Conservation (phyloP, 2,113 vertebrate genomes). For the Syngnathus typhle region DNA sequence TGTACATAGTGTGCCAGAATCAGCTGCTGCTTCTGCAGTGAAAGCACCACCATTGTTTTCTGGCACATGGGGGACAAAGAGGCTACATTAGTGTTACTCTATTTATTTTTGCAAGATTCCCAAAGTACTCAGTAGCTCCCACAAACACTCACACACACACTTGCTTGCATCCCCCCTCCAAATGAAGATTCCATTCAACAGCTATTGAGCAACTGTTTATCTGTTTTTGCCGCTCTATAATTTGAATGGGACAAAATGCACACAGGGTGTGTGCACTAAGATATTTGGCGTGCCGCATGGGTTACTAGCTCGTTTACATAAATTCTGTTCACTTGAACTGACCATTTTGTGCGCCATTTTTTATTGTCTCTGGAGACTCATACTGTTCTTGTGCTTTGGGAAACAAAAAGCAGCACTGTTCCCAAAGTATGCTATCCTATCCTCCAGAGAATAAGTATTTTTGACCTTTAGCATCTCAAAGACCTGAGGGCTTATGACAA, state of each 20-base stretch:
- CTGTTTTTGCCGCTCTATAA: not conserved
- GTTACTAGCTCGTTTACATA: not conserved
- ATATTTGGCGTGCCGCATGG: not conserved
- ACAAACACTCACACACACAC: constrained; percentile 7
- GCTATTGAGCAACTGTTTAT: not conserved
- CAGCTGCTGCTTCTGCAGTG: constrained; percentile 15
- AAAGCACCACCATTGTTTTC: constrained; percentile 16
- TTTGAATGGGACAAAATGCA: not conserved
- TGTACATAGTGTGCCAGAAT: constrained; percentile 2
- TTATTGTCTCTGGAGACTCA: no score
- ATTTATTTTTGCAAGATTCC: constrained; percentile 48
- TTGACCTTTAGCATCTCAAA: no score
- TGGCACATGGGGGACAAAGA: constrained; percentile 24
- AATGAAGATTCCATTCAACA: not conserved
- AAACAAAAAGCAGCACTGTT: no score
- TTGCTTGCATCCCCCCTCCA: not conserved
- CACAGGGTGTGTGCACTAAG: not conserved
- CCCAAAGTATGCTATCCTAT: no score
- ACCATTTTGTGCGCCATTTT: no score
- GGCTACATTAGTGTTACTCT: constrained; percentile 30
- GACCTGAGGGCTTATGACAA: no score
- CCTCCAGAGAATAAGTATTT: no score
- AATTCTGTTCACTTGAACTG: no score
- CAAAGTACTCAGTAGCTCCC: constrained; percentile 34
- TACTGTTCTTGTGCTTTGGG: no score